Evolutionary conservation across 2,888 invertebrate genomes (phyloP), one percentile per base, ranked within the genome.

Genomic region (Andrena bucephala): DNA sequence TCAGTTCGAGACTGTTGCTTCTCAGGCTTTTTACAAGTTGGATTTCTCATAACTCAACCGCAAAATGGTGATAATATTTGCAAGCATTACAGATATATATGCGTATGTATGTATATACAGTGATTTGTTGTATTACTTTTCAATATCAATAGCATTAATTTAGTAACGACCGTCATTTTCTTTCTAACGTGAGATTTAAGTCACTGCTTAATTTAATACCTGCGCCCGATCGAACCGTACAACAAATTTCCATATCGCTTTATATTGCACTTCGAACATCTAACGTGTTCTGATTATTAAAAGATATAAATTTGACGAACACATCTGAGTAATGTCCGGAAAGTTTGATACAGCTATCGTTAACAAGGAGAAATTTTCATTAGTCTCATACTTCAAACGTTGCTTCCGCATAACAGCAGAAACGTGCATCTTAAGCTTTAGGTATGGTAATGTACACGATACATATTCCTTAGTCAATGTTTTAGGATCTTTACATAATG

Each of bases 221-320:
- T 80, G 62, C 68, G 62, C 63, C 75, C 81, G 72, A 70, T 65
- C 62, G 63, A 74, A 75, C 33, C 36, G 48, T 48, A 74, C 31
- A 66, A 73, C 60, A 72, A 57, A 69, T 71, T 79, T 75, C 54
- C 65, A 20, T 70, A 70, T 50, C 29, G 57, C 60, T 77, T 83
- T 48, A 65, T 88, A 88, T 85, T 86, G 88, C 84, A 86, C 87
- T 76, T 69, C 50, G 59, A 76, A 84, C 54, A 77, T 75, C 20
- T 63, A 77, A 65, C 69, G 59, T 63, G 52, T 71, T 79, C 67
- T 59, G 76, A 71, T 36, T 62, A 63, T 29, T 76, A 74, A 66
- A 50, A 54, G 69, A 77, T 65, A 62, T 48, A 76, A 77, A 62
- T 71, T 70, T 80, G 52, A 74, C 73, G 42, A 69, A 84, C 81